Conservation (phyloP, 92 coral and sea anemone genomes). For the Parazoanthus swiftii region DNA sequence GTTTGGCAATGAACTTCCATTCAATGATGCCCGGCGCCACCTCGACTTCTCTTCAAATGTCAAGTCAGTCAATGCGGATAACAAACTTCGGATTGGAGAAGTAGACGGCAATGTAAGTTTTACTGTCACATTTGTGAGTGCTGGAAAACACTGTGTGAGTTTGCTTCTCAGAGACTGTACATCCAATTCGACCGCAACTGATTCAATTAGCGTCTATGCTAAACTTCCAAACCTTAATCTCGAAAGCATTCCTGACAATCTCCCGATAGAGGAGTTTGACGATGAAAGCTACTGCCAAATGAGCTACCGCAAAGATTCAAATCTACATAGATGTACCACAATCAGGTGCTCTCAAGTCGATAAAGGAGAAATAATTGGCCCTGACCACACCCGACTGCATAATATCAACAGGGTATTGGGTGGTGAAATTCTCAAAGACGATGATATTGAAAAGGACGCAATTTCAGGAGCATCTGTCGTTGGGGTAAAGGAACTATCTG, state of each 20-base stretch:
- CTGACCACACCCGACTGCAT: conserved; percentile 14
- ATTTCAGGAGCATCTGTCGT: neutral
- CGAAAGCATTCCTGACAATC: neutral
- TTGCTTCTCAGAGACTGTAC: neutral
- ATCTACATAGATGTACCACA: neutral
- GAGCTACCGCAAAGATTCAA: neutral
- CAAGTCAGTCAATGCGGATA: neutral
- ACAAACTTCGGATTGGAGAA: neutral
- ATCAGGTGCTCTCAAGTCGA: neutral
- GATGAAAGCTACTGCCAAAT: neutral
- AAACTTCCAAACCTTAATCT: neutral
- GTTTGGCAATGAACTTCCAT: neutral
- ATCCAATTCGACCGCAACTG: neutral
- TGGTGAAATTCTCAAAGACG: conserved; percentile 3
- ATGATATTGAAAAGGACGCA: neutral
- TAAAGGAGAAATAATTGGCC: conserved; percentile 15
- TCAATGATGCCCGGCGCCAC: neutral
- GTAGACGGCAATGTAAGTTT: neutral
- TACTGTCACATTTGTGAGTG: neutral
- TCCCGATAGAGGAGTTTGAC: conserved; percentile 1
- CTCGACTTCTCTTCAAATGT: neutral
- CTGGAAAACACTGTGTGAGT: neutral
- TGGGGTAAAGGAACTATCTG: neutral
- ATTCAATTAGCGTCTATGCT: neutral
- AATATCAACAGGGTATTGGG: conserved; percentile 40